Base-by-base conservation (phyloP, 2,888 invertebrate genomes). In the Rhogogaster chlorosoma region DNA sequence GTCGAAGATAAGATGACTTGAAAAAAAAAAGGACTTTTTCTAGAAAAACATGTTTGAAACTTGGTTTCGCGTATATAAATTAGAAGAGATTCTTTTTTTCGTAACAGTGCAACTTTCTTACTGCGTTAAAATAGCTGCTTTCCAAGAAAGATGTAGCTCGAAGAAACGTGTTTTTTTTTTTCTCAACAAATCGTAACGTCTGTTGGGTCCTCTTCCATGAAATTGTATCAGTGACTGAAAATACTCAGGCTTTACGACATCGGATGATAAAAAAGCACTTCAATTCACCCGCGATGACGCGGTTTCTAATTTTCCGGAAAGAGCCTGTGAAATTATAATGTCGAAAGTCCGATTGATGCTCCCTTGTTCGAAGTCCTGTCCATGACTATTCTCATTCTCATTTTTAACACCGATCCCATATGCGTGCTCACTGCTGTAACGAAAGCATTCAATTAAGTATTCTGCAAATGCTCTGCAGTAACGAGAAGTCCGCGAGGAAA, bases 381-480 rank as follows among this genome's bases (percentile, higher is more conserved):
- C 6, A 67, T 67, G 67, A 29, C 15, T 67, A 32, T 67, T n/a
- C n/a, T n/a, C n/a, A 26, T 26, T 67, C 15, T 26, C 32, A 67
- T 67, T 67, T 15, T 67, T 32, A 67, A 15, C 67, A 18, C 32
- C 67, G 32, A 32, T 67, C 15, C 26, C 29, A 18, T 45, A 15
- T 45, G 32, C n/a, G n/a, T 67, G 12, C 32, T 18, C 67, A 32
- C 67, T 18, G 32, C 18, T 32, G 15, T 32, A 67, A 18, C 32
- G 67, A 67, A 67, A 32, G 29, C 67, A 67, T 67, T 32, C 15
- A 32, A 67, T 67, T 32, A 67, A 67, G 67, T 67, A 67, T 67
- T 67, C 67, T 15, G 18, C 18, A 32, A 32, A 32, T 67, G 61
- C 22, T 57, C 9, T 57, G 26, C 64, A 26, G 26, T 4, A 12